Evolutionary conservation across 2,888 invertebrate genomes (phyloP), one percentile per base, ranked within the genome.

Genomic region (Phortica magna): DNA sequence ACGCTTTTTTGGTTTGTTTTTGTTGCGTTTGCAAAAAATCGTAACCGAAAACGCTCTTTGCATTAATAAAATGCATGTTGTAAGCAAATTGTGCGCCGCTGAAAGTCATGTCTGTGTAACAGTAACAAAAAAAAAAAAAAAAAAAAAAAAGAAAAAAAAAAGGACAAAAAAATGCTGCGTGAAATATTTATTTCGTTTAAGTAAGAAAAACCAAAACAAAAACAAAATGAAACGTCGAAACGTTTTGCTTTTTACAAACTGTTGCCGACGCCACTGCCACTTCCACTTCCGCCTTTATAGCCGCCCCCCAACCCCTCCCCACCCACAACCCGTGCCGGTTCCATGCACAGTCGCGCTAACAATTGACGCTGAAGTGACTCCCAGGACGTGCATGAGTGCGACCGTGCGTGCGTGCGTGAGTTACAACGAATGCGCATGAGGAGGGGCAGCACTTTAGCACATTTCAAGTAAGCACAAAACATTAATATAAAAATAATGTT

Each of bases 401-500:
- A 17, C 22, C 22, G 68, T n/a, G 14, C 12, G 68, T 43, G 48
- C 43, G 14, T 65, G 31, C 39, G n/a, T 65, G 22, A 19, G 61
- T 61, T 5, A n/a, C n/a, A n/a, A n/a, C n/a, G 14, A 59, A 17
- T 59, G 17, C 17, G 22, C 10, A 22, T 61, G 61, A 61, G 22
- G 7, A 22, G n/a, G 17, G 68, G 68, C 17, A 43, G 41, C 68
- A 68, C 68, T 68, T 68, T 68, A 43, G 68, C 68, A 68, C 68
- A 68, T 68, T 68, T 19, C 17, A n/a, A 68, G 43, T 72, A 75
- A 77, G 82, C 76, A 76, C 81, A 82, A 82, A 79, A 79, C 83
- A 87, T 87, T 87, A 85, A 85, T 85, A 85, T 87, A 85, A 87
- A 87, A 85, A 85, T 85, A 87, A 85, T 87, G 88, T 83, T 85